Percentiles rank a stretch among this genome's conserved stretches.
Evolutionary conservation across 2,797 vertebrate species (phyloP).

Genomic region (Aulostomus chinensis): DNA sequence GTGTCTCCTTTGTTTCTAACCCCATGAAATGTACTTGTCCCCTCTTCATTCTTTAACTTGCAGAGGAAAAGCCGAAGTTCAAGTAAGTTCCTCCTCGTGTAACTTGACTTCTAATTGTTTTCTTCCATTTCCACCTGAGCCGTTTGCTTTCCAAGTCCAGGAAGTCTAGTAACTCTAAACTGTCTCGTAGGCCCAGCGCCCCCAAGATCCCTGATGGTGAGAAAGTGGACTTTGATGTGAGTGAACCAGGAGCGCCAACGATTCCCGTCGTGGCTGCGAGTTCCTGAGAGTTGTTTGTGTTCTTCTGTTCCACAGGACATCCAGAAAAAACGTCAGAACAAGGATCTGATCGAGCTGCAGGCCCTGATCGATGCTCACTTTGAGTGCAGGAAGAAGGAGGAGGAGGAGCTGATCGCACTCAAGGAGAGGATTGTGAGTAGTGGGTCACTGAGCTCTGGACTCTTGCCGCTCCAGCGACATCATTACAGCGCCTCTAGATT

Average conservation of each 20-base stretch:
- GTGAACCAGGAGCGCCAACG: slow-evolving; percentile 42
- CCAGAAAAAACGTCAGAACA: slow-evolving; percentile 98
- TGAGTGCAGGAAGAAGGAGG: slow-evolving; percentile 93
- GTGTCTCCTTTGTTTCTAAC: slow-evolving; percentile 63
- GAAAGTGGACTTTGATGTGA: slow-evolving; percentile 99
- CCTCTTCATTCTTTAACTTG: slow-evolving; percentile 64
- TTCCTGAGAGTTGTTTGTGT: not conserved
- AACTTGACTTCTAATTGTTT: slow-evolving; percentile 10
- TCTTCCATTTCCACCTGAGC: not conserved
- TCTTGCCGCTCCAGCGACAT: too few species aligned
- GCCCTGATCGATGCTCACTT: slow-evolving; percentile 95
- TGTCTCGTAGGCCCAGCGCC: slow-evolving; percentile 83
- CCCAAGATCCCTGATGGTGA: slow-evolving; percentile 98
- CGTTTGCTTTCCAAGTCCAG: not conserved
- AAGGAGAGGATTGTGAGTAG: slow-evolving; percentile 94
- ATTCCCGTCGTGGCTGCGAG: not conserved
- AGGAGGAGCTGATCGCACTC: slow-evolving; percentile 92
- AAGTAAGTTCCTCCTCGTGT: slow-evolving; percentile 85
- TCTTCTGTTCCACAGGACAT: slow-evolving; percentile 83
- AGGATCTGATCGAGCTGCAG: slow-evolving; percentile 94
- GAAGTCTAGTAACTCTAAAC: not conserved
- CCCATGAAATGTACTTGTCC: slow-evolving; percentile 67
- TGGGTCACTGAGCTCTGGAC: too few species aligned
- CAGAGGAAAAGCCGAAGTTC: slow-evolving; percentile 97
- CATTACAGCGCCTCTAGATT: too few species aligned